Evolutionary conservation across 1,140 invertebrate species (phyloP), one percentile per base, ranked within the genome.

Genomic region (Zaprionus vittiger): DNA sequence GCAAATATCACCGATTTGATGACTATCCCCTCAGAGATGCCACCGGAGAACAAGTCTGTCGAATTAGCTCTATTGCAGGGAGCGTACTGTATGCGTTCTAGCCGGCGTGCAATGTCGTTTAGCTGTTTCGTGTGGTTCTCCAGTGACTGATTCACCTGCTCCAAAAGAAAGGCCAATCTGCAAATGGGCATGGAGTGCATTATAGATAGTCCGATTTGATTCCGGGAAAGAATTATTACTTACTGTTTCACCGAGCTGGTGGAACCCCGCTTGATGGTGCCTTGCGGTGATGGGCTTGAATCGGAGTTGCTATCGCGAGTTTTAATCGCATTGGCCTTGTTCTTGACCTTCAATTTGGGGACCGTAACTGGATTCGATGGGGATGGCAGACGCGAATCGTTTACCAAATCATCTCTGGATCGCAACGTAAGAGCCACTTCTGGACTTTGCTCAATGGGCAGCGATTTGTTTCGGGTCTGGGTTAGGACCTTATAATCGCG

Each of bases 401-500:
- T 47, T 2, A 11, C n/a, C 22, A 11, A 68, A 11, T 44, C 37
- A 2, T 22, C 12, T 2, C 4, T 49, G 44, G n/a, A 15, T 17
- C 41, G 41, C 41, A 47, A 15, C 3, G 2, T 17, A 17, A 2
- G n/a, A 17, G 37, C 14, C 5, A 95, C 95, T 28, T 95, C 94
- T 57, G 95, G 94, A 47, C 95, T 55, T 5, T 69, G 93, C 83
- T 95, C 95, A 79, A 96, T 95, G 69, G 83, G 72, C 61, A 96
- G 95, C 54, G 96, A 96, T 77, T 95, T 95, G 91, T 96, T 96
- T 49, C 95, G 94, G 11, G 96, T 97, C 91, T 96, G 95, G 24
- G 96, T 97, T 67, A 95, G 93, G 17, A 97, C 95, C 62, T 95
- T 93, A 84, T 95, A 97, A 71, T 96, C 94, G 66, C 94, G 93